A percentile compares a stretch with the other conserved stretches of the same genome.
Conservation (phyloP, 2,113 vertebrate species). For the Spheniscus mendiculus region DNA sequence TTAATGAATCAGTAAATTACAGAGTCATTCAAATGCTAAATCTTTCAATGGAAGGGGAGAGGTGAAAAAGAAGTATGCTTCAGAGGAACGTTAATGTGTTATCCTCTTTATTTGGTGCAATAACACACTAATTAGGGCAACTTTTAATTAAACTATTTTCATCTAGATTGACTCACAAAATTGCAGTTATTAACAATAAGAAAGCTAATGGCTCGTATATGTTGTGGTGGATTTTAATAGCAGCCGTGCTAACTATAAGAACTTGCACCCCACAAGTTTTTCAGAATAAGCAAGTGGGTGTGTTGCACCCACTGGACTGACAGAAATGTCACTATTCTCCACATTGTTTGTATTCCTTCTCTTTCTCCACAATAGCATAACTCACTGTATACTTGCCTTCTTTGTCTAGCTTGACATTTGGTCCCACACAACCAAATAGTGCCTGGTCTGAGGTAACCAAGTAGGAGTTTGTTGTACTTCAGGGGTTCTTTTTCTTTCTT, state of each 20-base stretch:
- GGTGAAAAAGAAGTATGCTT: background rate
- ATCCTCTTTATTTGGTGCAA: background rate
- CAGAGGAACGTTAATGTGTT: background rate
- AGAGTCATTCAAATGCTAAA: background rate
- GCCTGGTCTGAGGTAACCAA: constrained; percentile 5
- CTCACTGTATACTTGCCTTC: constrained; percentile 4
- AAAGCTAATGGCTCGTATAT: background rate
- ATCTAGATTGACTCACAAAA: background rate
- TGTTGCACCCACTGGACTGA: constrained; percentile 33
- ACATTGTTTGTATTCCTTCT: background rate
- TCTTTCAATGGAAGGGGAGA: background rate
- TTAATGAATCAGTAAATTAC: background rate
- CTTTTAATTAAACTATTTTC: constrained; percentile 36
- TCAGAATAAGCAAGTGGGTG: constrained; percentile 17
- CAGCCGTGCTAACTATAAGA: rapidly evolving
- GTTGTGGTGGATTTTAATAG: background rate
- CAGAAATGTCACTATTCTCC: constrained; percentile 58
- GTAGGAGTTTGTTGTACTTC: background rate
- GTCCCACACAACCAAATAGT: background rate
- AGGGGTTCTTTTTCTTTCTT: background rate
- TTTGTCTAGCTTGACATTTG: constrained; percentile 65
- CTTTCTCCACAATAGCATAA: constrained; percentile 22
- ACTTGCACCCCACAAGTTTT: background rate
- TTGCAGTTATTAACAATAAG: background rate
- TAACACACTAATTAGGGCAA: constrained; percentile 20